Evolutionary conservation across 2,888 invertebrate genomes (phyloP), one percentile per base, ranked within the genome.

Genomic region (Abscondita cerata): DNA sequence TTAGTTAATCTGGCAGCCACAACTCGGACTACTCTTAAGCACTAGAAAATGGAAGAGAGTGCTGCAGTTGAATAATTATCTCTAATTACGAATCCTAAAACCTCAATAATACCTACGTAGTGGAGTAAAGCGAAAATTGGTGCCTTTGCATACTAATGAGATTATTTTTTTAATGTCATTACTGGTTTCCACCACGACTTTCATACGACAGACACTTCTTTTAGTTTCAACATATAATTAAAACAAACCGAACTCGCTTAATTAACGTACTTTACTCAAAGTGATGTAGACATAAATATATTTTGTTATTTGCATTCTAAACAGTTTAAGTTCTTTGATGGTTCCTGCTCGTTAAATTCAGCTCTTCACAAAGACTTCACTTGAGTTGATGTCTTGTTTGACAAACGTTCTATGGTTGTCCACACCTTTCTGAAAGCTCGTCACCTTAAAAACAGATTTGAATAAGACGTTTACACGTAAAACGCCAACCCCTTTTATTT

Each of bases 361-460:
- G 20, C 52, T 46, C 56, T 55, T 44, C 38, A 62, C 53, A 58
- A 55, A 54, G 38, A 44, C 40, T 38, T 33, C 50, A 62, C 55
- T 64, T 71, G 73, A 72, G 68, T 44, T 78, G 77, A 78, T 77
- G 74, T 72, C 72, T 73, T 80, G 78, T 79, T 79, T 80, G 79
- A 79, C 79, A 76, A 75, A 75, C 75, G 73, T 76, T 79, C 73
- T 73, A 72, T 73, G 72, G 72, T 71, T 71, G 76, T 78, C 78
- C 77, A 76, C 77, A 78, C 78, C 78, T 78, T 71, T 50, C 57
- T 77, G 76, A 78, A 79, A 78, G 74, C 74, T 70, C 75, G 78
- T 78, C 76, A 76, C 73, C 73, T 62, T 64, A 57, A 68, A 67
- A 68, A 71, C 72, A 72, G 71, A 75, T 78, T 77, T 78, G 77